Evolutionary conservation across 2,797 vertebrate species (phyloP), one percentile per base, ranked within the genome.

Genomic region (Sylvia borin): DNA sequence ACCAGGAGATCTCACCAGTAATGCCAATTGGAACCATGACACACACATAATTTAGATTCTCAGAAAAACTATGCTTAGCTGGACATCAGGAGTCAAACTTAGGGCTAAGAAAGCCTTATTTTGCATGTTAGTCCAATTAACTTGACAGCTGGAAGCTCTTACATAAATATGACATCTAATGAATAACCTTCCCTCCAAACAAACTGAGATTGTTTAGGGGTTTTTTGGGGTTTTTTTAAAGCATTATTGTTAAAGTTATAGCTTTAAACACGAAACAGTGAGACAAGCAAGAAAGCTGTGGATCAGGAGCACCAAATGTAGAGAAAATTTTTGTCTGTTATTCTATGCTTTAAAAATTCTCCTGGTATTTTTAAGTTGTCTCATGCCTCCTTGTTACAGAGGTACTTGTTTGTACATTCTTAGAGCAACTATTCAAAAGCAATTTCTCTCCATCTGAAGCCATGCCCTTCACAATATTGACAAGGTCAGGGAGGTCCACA

Each of bases 401-500:
- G 11, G 42, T n/a, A 19, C 43, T 29, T 74, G 32, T 50, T 71
- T 42, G 62, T 53, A 61, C 72, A 45, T 81, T 92, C 75, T 81
- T n/a, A 54, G 76, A 81, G 21, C 17, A 92, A 38, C 47, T 81
- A 67, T 66, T 91, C 72, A 74, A 85, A 86, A 94, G 60, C 68
- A 86, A 72, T 91, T 83, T 80, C 72, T 82, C 57, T 81, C 76
- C 17, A 24, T 80, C 31, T 72, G 73, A 84, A 82, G 72, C 70
- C 27, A 31, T 26, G 43, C 34, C 71, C 20, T 58, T 88, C 55
- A 48, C 47, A 81, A 54, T 83, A 95, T 81, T 90, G 88, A 87
- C 92, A 96, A 94, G 92, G 94, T 95, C 92, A 93, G 54, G 13
- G n/a, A 90, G 88, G 92, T 92, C 90, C 88, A 75, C 76, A 80